These are phyloP conservation scores for Sterna hirundo DNA, from an alignment of 2,113 vertebrate species.

Conservation along the genomic window DNA sequence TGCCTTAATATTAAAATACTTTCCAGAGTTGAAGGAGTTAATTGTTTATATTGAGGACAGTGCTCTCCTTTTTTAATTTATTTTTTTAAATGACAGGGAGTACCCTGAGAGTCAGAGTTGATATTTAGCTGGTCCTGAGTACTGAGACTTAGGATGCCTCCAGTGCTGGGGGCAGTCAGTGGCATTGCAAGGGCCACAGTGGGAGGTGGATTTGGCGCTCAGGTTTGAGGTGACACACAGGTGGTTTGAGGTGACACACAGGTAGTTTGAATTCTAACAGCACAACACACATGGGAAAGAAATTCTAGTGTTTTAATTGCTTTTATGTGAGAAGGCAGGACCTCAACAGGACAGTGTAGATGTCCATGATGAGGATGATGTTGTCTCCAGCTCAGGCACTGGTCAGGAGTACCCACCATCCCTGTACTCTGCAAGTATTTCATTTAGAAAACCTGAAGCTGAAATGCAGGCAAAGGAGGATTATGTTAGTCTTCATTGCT, in stretches of 20 bases:
- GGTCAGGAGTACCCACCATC: neutral
- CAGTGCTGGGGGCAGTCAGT: neutral
- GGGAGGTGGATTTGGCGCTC: neutral
- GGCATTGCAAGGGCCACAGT: neutral
- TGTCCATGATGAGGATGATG: fast-evolving
- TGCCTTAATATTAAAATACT: neutral
- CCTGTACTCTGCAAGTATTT: neutral
- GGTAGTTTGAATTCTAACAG: neutral
- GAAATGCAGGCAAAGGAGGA: neutral
- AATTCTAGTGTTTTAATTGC: neutral
- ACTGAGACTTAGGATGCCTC: neutral
- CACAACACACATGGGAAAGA: neutral
- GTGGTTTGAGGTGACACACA: neutral
- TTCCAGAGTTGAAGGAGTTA: neutral
- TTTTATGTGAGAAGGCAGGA: neutral
- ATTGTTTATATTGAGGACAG: neutral
- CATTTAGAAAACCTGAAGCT: neutral
- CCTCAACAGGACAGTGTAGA: neutral
- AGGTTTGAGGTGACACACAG: neutral
- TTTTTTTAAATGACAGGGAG: neutral
- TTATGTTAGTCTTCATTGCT: neutral
- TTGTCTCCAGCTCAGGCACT: neutral
- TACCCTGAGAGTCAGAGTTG: neutral
- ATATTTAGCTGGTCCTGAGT: neutral
- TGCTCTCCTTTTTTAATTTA: fast-evolving